These are phyloP conservation scores for Turritopsis rubra DNA, from an alignment of 30 jellyfish, hydroid and myxozoan species.

Conservation along the genomic window DNA sequence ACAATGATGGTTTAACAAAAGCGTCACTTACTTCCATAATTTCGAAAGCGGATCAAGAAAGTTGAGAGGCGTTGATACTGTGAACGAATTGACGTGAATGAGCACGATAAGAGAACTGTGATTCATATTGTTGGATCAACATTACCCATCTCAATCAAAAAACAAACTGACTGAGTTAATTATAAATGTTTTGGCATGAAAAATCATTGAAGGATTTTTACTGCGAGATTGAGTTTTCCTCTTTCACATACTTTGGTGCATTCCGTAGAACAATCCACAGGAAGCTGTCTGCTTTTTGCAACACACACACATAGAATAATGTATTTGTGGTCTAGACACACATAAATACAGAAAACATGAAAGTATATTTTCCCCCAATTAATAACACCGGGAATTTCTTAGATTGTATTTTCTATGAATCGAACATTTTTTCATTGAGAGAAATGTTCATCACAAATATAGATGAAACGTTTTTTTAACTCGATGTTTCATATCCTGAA, in stretches of 20 bases:
- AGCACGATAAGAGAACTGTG: not conserved
- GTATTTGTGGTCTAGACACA: not conserved
- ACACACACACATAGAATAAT: no score
- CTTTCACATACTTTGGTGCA: no score
- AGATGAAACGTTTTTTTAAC: not conserved
- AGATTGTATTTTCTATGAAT: not conserved
- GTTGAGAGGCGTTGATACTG: not conserved
- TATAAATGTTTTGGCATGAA: no score
- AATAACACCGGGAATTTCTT: no score
- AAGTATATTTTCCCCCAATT: no score
- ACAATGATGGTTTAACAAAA: not conserved
- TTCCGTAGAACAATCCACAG: no score
- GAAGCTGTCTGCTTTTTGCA: no score
- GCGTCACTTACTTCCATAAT: not conserved
- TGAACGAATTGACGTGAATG: not conserved
- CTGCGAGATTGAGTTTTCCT: no score
- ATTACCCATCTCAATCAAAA: no score
- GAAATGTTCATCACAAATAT: not conserved
- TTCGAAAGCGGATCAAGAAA: not conserved
- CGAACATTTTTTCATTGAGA: not conserved
- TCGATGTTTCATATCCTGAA: not conserved
- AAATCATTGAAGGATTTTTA: no score
- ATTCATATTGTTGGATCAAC: no score
- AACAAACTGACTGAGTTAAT: no score
- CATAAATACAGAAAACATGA: not conserved